Base-by-base conservation (phyloP, 2,888 invertebrate species). In the Leptinotarsa tumamoca region DNA sequence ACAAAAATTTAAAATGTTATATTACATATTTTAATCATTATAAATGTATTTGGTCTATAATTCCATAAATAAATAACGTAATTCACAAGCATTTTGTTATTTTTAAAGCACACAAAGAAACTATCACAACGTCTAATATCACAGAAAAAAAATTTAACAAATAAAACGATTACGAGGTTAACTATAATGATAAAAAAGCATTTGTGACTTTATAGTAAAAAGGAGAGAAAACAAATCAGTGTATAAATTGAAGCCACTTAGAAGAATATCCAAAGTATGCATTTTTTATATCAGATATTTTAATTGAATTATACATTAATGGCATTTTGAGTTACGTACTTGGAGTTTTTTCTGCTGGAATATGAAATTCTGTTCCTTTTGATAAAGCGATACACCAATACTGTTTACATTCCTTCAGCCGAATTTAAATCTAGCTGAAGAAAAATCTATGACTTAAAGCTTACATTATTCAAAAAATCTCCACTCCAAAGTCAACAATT, bases 1-100 rank as follows among this genome's bases (percentile, higher is more conserved):
- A 80, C 81, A 76, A 83, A 85, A 84, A 82, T 82, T 84, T 80
- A 83, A 83, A 83, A 83, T 84, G 77, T 72, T 80, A 84, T 83
- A 81, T 81, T 81, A 80, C 74, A 80, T 71, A 72, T 75, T 82
- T 77, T 80, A 81, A 81, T 77, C 49, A 66, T 76, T 78, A 79
- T 76, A 79, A 73, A 76, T 80, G 78, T 80, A 80, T 78, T 80
- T 80, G 80, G 80, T 80, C 80, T 80, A 80, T 78, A 74, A 78
- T 78, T 78, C 80, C 80, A 78, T 78, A 80, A 78, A 78, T 78
- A 74, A 79, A 79, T 79, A 77, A 78, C 68, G 23, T 49, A 21
- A 61, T 70, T 68, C 23, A 67, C 27, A 17, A n/a, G 61, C 71
- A 68, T 33, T 71, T 73, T 54, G 52, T 61, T 68, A 27, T 52